Conservation (phyloP, 2,113 vertebrate genomes). For the Triplophysa tibetana region DNA sequence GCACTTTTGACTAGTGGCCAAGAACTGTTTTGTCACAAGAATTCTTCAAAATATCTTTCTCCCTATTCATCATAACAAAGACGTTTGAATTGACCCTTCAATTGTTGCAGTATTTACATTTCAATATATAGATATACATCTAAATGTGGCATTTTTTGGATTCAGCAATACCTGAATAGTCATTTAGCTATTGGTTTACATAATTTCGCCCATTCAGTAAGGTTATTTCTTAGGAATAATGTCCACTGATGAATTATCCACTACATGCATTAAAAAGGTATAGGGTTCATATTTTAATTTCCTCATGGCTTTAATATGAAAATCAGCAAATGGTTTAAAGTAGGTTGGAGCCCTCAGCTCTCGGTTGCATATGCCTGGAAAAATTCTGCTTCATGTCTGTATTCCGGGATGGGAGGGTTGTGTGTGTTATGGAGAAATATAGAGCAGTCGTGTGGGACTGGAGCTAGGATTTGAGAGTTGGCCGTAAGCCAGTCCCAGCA, state of each 20-base stretch:
- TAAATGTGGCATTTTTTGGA: too few relatives aligned
- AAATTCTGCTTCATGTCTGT: constrained; percentile 75
- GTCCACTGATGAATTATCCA: background rate
- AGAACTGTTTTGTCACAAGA: too few relatives aligned
- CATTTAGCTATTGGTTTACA: too few relatives aligned
- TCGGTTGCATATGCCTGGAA: constrained; percentile 67
- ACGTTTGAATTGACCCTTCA: too few relatives aligned
- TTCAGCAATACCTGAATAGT: too few relatives aligned
- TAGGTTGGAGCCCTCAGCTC: constrained; percentile 54
- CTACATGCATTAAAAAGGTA: too few relatives aligned
- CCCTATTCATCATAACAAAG: too few relatives aligned
- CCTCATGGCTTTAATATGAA: constrained; percentile 43
- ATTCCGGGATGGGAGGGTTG: constrained; percentile 72
- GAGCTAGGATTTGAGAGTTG: constrained; percentile 68
- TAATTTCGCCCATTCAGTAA: too few relatives aligned
- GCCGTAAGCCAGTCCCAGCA: constrained; percentile 72
- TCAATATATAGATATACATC: too few relatives aligned
- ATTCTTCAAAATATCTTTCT: too few relatives aligned
- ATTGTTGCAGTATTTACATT: too few relatives aligned
- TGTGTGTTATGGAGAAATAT: constrained; percentile 33
- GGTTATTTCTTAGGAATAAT: background rate
- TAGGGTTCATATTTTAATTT: background rate
- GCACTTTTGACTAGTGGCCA: too few relatives aligned
- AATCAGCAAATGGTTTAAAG: constrained; percentile 44
- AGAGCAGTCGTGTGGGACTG: constrained; percentile 50